These are phyloP conservation scores for Brachyhypopomus occidentalis DNA, from an alignment of 2,113 vertebrate genomes.

Conservation along the genomic window DNA sequence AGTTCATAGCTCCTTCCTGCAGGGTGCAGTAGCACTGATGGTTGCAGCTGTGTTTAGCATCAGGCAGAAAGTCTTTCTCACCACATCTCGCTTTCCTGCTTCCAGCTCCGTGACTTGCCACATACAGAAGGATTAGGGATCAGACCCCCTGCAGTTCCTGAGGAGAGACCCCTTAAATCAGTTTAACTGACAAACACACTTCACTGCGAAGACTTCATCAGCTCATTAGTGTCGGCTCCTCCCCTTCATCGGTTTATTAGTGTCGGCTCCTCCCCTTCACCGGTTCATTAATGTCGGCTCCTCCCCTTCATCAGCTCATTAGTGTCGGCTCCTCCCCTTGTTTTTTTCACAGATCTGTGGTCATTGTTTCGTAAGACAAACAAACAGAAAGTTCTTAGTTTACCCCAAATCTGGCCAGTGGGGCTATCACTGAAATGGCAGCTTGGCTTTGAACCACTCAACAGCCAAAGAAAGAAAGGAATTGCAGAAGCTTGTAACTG, in stretches of 20 bases:
- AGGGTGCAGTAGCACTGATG: slow-evolving; percentile 1
- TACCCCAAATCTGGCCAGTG: neutral
- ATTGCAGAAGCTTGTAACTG: slow-evolving; percentile 43
- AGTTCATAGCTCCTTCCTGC: slow-evolving; percentile 1
- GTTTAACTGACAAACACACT: neutral
- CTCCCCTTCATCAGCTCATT: neutral
- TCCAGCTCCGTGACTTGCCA: no score
- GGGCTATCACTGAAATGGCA: slow-evolving; percentile 17
- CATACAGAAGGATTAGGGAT: no score
- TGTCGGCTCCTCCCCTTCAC: neutral
- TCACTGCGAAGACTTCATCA: neutral
- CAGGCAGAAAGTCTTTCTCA: no score
- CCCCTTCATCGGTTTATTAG: neutral
- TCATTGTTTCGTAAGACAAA: slow-evolving; percentile 10
- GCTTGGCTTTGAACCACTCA: slow-evolving; percentile 32
- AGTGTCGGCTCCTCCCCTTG: neutral
- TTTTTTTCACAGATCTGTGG: slow-evolving; percentile 6
- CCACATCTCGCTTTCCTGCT: no score
- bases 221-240: slow-evolving; percentile 1
- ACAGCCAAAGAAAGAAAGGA: slow-evolving; percentile 32
- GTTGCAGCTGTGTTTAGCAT: no score
- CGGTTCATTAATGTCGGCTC: neutral
- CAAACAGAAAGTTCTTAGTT: neutral
- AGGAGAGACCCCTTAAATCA: neutral
- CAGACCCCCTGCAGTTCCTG: no score